Evolutionary conservation across 2,113 vertebrate species (phyloP), one percentile per base, ranked within the genome.

Genomic region (Setophaga coronata): DNA sequence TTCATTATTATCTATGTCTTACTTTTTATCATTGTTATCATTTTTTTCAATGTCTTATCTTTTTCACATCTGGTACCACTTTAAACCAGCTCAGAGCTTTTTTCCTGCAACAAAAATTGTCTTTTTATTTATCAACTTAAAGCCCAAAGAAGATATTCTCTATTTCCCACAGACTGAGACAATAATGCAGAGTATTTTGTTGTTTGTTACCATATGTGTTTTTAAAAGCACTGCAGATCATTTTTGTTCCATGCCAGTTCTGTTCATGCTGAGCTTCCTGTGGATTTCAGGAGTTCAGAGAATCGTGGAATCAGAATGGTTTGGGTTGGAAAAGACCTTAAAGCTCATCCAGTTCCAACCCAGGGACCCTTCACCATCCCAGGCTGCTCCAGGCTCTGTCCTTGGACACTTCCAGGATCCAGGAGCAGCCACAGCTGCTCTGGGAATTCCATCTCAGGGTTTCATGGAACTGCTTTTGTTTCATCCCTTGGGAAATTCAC

Each of bases 211-310:
- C 70, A 36, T 88, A 88, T 82, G 85, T 85, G 53, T 92, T 94
- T 94, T 94, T 65, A 26, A 93, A 94, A 91, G 88, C 92, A 26
- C 33, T 72, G 79, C 88, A 61, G 74, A 50, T 90, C 28, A 64
- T 51, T 89, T 45, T 83, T 84, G 24, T 70, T 62, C 7, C 13
- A 0, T 74, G 93, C 94, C 93, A 91, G 47, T 80, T 89, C 80
- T 85, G 6, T 11, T 72, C 3, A 2, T 80, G 87, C 92, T 87
- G 91, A 85, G n/a, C 38, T 86, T 45, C n/a, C 42, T 31, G 0
- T 50, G 43, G 80, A 51, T 85, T 79, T 86, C 56, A 12, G 64
- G 18, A 57, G 61, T 82, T 60, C 78, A 29, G n/a, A 9, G 28
- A 45, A 25, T 51, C 12, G 0, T 9, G 60, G 69, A 89, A 58